Base-by-base conservation (phyloP, 1,140 invertebrate genomes). In the Lutraria rhynchaena region DNA sequence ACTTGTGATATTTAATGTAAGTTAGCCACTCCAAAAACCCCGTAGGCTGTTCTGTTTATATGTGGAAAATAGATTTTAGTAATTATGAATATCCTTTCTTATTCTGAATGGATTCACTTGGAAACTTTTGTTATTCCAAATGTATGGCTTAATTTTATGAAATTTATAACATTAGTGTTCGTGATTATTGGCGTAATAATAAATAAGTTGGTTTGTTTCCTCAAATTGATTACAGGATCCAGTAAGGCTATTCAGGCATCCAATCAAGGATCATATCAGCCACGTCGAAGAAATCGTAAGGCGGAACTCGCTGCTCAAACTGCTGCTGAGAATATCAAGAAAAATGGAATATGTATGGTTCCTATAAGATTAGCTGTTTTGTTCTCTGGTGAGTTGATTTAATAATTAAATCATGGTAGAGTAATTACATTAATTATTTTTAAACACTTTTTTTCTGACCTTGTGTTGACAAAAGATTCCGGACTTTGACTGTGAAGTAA, bases 261-360 rank as follows among this genome's bases (percentile, higher is more conserved):
- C 11, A 63, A 84, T 22, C 69, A 84, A 33, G 57, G 70, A 15
- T 55, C 58, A 11, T 65, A 44, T 15, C 46, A 51, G 44, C 67
- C 73, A 46, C 35, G 78, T 3, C 80, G 74, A 31, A 60, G 83
- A 55, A 82, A 76, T 60, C 88, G 86, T 44, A 88, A 86, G 58
- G 73, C 82, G 1, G 88, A 90, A 31, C 65, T 81, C 24, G 87
- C 85, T 13, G 83, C 85, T 11, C 81, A 78, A 27, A 83, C 67
- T 35, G 88, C 86, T 9, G 87, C 87, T 0, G 91, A 92, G 67
- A 60, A 87, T 15, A 83, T 87, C 11, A 89, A 87, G 74, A 90
- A 91, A 63, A 85, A 83, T 85, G 91, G 91, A 11, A 83, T 90
- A 17, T 88, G 87, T 77, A 87, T 87, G 75, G 83, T 92, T 9